Evolutionary conservation across 2,888 invertebrate species (phyloP).

Genomic region (Oxyscelio sp.): DNA sequence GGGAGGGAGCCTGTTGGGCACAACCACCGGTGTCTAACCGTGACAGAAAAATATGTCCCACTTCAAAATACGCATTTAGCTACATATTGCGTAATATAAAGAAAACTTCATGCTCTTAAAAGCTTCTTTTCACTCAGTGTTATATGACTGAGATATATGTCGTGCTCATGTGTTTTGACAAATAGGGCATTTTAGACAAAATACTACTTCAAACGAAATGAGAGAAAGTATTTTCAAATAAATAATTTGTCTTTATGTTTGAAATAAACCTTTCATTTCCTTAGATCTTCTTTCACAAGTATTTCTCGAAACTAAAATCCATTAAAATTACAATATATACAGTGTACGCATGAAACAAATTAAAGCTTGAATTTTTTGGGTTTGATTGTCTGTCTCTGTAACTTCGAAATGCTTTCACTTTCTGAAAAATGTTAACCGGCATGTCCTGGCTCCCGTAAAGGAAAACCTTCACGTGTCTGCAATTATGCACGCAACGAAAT

Average conservation of each 20-base stretch:
- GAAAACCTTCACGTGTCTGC: constrained; percentile 32
- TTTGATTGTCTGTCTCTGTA: not conserved
- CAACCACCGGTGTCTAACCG: no score
- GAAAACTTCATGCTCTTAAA: constrained; percentile 64
- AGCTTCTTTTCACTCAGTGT: constrained; percentile 64
- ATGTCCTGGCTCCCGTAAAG: constrained; percentile 2
- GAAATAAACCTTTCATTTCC: no score
- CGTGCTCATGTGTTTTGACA: constrained; percentile 41
- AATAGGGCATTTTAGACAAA: constrained; percentile 35
- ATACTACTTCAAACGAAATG: constrained; percentile 28
- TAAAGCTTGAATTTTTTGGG: not conserved
- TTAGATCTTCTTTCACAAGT: no score
- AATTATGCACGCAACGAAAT: constrained; percentile 58
- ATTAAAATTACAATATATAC: no score
- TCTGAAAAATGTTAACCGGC: constrained; percentile 30
- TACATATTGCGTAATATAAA: constrained; percentile 59
- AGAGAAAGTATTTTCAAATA: constrained; percentile 27
- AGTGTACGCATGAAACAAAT: no score
- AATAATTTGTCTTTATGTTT: no score
- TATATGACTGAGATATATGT: constrained; percentile 45
- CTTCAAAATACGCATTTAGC: constrained; percentile 63
- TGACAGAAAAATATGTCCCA: no score
- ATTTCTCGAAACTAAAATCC: no score
- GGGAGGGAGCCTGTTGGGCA: no score
- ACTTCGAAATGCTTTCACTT: constrained; percentile 1